phyloP scores from a whole-genome alignment of 2,888 invertebrate genomes.

The Drosophila pseudotalamancana region DNA sequence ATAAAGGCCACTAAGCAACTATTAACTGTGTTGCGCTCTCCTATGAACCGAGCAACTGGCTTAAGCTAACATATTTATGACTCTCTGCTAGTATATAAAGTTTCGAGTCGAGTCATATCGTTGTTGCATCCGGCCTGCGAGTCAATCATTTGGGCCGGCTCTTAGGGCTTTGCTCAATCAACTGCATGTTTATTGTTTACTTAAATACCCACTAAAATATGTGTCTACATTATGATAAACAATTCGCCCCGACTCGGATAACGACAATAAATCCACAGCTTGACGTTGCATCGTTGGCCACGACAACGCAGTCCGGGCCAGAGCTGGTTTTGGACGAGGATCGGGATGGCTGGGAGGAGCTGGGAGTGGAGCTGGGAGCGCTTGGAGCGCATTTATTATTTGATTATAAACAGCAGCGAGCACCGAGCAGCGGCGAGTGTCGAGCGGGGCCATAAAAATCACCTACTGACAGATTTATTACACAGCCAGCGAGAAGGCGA shows the following conservation, averaged over 20 bases:
- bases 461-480: slow-evolving; percentile 83
- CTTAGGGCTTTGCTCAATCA: slow-evolving; percentile 29
- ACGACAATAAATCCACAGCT: slow-evolving; percentile 66
- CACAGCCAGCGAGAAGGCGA: slow-evolving; percentile 68
- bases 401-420: slow-evolving; percentile 73
- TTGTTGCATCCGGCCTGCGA: background rate
- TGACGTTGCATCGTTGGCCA: slow-evolving; percentile 41
- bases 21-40: too few relatives aligned
- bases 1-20: too few relatives aligned
- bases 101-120: background rate
- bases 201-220: slow-evolving; percentile 73
- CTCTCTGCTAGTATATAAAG: slow-evolving; percentile 1
- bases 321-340: slow-evolving; percentile 19
- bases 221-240: slow-evolving; percentile 75
- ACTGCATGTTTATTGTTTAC: slow-evolving; percentile 59
- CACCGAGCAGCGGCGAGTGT: slow-evolving; percentile 57
- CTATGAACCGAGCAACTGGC: too few relatives aligned
- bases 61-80: too few relatives aligned
- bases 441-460: slow-evolving; percentile 77
- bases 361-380: slow-evolving; percentile 22
- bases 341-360: slow-evolving; percentile 26
- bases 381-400: slow-evolving; percentile 77
- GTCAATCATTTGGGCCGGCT: slow-evolving; percentile 3
- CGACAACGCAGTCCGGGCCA: slow-evolving; percentile 60
- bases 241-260: slow-evolving; percentile 62